Percentiles rank a stretch among this genome's conserved stretches.
Evolutionary conservation across 2,113 vertebrate species (phyloP).

Genomic region (Aythya baeri): DNA sequence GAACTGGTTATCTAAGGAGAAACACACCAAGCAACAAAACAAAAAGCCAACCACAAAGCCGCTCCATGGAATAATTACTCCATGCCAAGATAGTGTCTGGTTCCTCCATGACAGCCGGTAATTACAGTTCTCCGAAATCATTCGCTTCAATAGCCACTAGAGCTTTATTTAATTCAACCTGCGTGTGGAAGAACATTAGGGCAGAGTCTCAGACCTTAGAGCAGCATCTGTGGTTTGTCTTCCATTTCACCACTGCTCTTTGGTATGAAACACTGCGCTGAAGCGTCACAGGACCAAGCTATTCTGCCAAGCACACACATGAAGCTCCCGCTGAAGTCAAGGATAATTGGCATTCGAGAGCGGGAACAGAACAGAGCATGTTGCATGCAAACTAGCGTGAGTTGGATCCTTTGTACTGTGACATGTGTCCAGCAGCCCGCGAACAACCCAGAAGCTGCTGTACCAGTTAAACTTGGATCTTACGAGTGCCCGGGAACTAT

Average conservation of each 20-base stretch:
- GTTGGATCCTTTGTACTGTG: not conserved
- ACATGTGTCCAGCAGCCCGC: slow-evolving; percentile 47
- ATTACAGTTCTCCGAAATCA: not conserved
- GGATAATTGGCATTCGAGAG: slow-evolving; percentile 2
- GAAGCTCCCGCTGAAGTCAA: slow-evolving; percentile 26
- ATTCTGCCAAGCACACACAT: slow-evolving; percentile 44
- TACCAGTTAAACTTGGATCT: not conserved
- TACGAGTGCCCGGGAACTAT: not conserved
- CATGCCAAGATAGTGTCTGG: not conserved
- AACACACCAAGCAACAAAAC: not conserved
- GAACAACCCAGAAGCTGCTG: slow-evolving; percentile 7
- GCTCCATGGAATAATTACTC: not conserved
- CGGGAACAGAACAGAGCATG: not conserved
- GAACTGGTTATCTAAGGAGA: not conserved
- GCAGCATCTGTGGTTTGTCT: not conserved
- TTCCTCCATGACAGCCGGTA: not conserved
- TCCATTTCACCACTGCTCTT: not conserved
- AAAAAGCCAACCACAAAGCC: not conserved
- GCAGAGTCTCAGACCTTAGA: not conserved
- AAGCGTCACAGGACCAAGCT: not conserved
- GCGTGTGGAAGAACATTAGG: rapidly evolving
- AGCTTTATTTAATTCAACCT: not conserved
- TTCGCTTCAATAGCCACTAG: not conserved
- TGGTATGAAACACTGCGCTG: not conserved
- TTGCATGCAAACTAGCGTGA: not conserved